phyloP scores from a whole-genome alignment of 2,888 invertebrate species.

The Oxytorus armatus region DNA sequence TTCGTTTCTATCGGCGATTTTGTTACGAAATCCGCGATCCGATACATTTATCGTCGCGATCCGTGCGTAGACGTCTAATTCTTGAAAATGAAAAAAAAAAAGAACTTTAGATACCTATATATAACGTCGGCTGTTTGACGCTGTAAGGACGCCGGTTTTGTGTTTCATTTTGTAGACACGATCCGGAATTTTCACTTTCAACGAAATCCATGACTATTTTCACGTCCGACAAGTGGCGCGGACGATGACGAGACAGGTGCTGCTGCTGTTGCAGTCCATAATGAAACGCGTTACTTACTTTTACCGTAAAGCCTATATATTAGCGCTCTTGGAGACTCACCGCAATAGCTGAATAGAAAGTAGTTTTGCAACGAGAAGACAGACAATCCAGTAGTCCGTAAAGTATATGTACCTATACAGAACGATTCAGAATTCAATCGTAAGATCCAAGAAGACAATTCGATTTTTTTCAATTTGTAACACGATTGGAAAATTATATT shows the following conservation, averaged over 20 bases:
- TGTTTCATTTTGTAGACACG: constrained; percentile 30
- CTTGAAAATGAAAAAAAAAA: constrained; percentile 35
- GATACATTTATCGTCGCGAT: constrained; percentile 22
- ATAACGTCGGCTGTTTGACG: constrained; percentile 12
- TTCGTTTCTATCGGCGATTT: constrained; percentile 1
- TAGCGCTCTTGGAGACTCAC: constrained; percentile 42
- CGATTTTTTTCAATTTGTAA: neutral
- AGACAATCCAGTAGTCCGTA: constrained; percentile 49
- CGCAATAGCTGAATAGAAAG: constrained; percentile 69
- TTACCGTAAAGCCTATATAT: constrained; percentile 41
- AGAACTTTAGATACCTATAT: too few relatives aligned
- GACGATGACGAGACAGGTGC: constrained; percentile 58
- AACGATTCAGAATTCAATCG: constrained; percentile 1
- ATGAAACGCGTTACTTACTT: constrained; percentile 63
- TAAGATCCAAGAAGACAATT: too few relatives aligned
- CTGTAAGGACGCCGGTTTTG: constrained; percentile 19
- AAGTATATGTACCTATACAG: constrained; percentile 20
- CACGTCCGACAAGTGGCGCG: constrained; percentile 55
- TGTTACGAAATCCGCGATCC: constrained; percentile 34
- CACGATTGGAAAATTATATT: too few relatives aligned
- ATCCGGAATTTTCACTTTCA: constrained; percentile 69
- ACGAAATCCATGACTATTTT: constrained; percentile 31
- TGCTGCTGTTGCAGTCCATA: constrained; percentile 55
- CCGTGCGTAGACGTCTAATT: constrained; percentile 29
- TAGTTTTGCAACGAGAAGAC: constrained; percentile 68